Conservation (phyloP, 2,113 vertebrate genomes). For the Trichomycterus rosablanca region DNA sequence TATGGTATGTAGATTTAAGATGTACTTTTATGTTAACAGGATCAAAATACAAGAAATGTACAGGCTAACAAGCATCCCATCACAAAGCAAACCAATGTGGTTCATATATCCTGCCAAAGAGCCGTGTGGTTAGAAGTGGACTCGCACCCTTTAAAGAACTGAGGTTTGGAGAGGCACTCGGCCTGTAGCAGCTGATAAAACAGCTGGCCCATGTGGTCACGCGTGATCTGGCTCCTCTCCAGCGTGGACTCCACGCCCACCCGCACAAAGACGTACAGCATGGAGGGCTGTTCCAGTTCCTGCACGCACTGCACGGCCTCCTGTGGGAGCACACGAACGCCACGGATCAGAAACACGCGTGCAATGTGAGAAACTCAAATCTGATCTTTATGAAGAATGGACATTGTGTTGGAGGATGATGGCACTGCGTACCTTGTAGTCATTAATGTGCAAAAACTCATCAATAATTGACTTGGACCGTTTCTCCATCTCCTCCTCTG, state of each 20-base stretch:
- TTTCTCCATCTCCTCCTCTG: conserved; percentile 86
- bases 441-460: conserved; percentile 97
- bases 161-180: conserved; percentile 79
- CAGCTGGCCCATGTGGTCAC: conserved; percentile 94
- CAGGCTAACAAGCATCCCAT: too few relatives aligned
- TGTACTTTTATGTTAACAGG: too few relatives aligned
- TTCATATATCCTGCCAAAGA: too few relatives aligned
- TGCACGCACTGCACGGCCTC: conserved; percentile 92
- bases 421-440: conserved; percentile 80
- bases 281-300: conserved; percentile 75
- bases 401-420: too few relatives aligned
- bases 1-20: too few relatives aligned
- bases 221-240: conserved; percentile 90
- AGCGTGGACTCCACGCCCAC: conserved; percentile 91
- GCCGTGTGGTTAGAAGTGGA: neutral
- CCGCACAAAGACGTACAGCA: conserved; percentile 82
- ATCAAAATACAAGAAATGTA: too few relatives aligned
- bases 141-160: conserved; percentile 91
- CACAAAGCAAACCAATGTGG: neutral
- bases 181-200: conserved; percentile 84
- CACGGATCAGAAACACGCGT: neutral
- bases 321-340: conserved; percentile 63
- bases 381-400: too few relatives aligned
- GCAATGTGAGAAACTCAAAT: neutral
- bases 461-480: conserved; percentile 94